Conservation (phyloP, 1,140 invertebrate genomes). For the Colletes latitarsis region DNA sequence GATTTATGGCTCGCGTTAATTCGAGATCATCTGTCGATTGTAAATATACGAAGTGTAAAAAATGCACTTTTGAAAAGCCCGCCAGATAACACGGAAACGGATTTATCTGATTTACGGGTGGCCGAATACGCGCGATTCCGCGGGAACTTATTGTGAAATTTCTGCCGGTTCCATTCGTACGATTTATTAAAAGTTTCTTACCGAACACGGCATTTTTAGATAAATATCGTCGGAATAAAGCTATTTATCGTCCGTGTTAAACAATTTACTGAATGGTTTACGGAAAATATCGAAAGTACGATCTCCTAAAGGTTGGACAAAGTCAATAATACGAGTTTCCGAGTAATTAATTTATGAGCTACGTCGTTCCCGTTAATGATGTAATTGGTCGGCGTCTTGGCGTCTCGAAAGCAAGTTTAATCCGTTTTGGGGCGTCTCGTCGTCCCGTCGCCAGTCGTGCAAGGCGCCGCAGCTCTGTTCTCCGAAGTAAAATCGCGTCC, state of each 20-base stretch:
- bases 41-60: constrained; percentile 49
- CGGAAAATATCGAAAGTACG: too few relatives aligned
- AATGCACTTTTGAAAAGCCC: constrained; percentile 56
- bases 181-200: not conserved
- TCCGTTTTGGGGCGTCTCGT: not conserved
- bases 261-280: too few relatives aligned
- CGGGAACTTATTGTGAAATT: not conserved
- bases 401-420: not conserved
- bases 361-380: constrained; percentile 14
- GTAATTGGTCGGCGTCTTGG: constrained; percentile 4
- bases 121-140: constrained; percentile 11
- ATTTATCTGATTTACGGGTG: constrained; percentile 56
- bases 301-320: too few relatives aligned
- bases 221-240: too few relatives aligned
- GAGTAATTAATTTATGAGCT: constrained; percentile 14
- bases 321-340: not conserved
- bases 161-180: not conserved
- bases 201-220: not conserved
- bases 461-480: not conserved
- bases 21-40: constrained; percentile 57
- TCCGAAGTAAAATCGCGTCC: not conserved
- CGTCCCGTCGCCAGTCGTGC: not conserved
- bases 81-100: constrained; percentile 35
- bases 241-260: too few relatives aligned
- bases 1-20: constrained; percentile 63